phyloP scores from a whole-genome alignment of 2,888 invertebrate genomes.

The Scaptomyza polygonia region DNA sequence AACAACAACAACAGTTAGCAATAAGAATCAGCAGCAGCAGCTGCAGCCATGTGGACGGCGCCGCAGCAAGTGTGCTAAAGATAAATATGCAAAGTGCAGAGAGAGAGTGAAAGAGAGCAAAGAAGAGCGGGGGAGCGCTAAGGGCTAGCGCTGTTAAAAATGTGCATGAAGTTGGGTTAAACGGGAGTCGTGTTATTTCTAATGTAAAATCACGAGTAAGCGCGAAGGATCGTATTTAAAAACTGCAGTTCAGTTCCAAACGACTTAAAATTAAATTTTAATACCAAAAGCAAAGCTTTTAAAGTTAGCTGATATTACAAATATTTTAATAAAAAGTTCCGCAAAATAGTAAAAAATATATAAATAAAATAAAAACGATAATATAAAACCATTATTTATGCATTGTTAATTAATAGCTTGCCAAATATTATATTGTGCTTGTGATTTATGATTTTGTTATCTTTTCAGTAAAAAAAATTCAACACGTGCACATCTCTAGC shows the following conservation, averaged over 20 bases:
- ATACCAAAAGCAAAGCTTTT: too few relatives aligned
- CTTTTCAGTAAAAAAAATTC: background rate
- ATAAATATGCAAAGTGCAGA: constrained; percentile 69
- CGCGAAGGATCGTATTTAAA: background rate
- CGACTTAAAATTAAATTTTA: background rate
- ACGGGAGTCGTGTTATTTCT: background rate
- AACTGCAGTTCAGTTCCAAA: background rate
- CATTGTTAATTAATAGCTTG: background rate
- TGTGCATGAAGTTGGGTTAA: constrained; percentile 14
- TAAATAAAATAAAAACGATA: background rate
- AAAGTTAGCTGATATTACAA: too few relatives aligned
- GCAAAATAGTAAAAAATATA: too few relatives aligned
- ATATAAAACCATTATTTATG: background rate
- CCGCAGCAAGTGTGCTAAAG: constrained; percentile 68
- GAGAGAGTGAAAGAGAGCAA: constrained; percentile 7
- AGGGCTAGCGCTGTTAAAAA: constrained; percentile 36
- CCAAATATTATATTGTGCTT: background rate
- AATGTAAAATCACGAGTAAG: background rate
- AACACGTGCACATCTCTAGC: constrained; percentile 7
- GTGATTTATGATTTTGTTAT: background rate
- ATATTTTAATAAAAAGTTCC: too few relatives aligned
- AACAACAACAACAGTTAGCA: constrained; percentile 35
- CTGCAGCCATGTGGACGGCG: constrained; percentile 33
- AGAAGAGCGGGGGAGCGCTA: constrained; percentile 2
- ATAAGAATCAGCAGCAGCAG: constrained; percentile 24